Evolutionary conservation across 2,888 invertebrate species (phyloP), one percentile per base, ranked within the genome.

Genomic region (Elegia similella): DNA sequence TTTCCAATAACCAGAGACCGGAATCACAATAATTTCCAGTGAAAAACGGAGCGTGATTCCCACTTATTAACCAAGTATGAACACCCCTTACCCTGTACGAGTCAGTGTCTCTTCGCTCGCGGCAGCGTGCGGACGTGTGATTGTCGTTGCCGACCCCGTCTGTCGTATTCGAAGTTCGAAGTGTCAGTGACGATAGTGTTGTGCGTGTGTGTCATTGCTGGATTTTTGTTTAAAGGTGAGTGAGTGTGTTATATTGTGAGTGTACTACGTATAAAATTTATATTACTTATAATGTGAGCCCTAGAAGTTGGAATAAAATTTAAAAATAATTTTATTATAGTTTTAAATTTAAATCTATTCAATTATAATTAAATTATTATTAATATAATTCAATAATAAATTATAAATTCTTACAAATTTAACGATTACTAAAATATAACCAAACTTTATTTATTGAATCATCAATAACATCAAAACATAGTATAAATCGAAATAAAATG

Each of bases 121-220:
- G 64, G 70, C 55, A 61, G 67, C 69, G 74, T 72, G 57, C 57
- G 76, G 80, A 67, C 75, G 85, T 61, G 72, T 65, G 75, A 47
- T 63, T 64, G 63, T 50, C 62, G 62, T 55, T 34, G 34, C 34
- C 17, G 34, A 34, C 2, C n/a, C 23, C 50, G 16, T 34, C 48
- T 30, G 7, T 30, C 59, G 73, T 65, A 72, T 78, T 82, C 86
- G 85, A 84, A 82, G 84, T 84, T 85, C 50, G 50, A 85, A 78
- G 82, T 77, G 68, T 13, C 30, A 59, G 61, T 61, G 61, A 58
- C 56, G 44, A 52, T 56, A 50, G 50, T 50, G 50, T 50, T 38
- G 50, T 50, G 50, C 34, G 34, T 50, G 7, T 16, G 50, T 50
- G 12, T 17, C 50, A 50, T 6, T 32, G 48, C 50, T 38, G 50